Percentiles rank a stretch among this genome's conserved stretches.
Conservation (phyloP, 2,113 vertebrate species). For the Chiloscyllium plagiosum region DNA sequence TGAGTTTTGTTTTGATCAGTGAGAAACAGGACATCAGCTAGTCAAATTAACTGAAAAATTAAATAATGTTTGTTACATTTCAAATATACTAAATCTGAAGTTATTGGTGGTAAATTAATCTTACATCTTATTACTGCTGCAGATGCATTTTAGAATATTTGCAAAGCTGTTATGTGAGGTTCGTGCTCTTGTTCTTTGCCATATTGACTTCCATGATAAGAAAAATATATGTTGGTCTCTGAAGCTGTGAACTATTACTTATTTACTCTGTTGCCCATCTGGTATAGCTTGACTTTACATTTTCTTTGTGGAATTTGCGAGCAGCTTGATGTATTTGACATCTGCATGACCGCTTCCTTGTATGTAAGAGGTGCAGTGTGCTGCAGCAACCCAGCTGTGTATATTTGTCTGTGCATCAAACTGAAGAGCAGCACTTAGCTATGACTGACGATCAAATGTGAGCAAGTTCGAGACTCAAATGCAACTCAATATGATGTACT, state of each 20-base stretch:
- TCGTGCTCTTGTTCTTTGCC: not conserved
- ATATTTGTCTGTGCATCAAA: conserved; percentile 59
- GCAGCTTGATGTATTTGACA: conserved; percentile 80
- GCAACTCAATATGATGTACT: conserved; percentile 65
- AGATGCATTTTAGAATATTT: not conserved
- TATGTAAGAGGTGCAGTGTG: conserved; percentile 58
- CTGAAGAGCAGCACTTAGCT: conserved; percentile 50
- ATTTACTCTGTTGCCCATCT: conserved; percentile 49
- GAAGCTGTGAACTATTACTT: conserved; percentile 34
- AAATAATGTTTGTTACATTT: not conserved
- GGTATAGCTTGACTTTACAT: conserved; percentile 49
- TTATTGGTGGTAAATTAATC: not conserved
- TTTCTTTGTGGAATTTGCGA: conserved; percentile 69
- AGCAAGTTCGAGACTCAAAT: conserved; percentile 48
- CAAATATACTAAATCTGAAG: not conserved
- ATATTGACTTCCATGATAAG: not conserved
- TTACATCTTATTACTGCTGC: not conserved
- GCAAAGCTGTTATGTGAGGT: not conserved
- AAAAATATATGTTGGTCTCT: conserved; percentile 22
- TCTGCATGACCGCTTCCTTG: conserved; percentile 66
- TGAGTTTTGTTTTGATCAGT: not conserved
- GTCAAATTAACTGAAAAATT: not conserved
- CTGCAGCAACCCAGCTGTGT: conserved; percentile 61
- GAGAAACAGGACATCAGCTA: not conserved
- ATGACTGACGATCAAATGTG: conserved; percentile 52